Base-by-base conservation (phyloP, 2,113 vertebrate genomes). In the Stomatorhinus ivindoensis region DNA sequence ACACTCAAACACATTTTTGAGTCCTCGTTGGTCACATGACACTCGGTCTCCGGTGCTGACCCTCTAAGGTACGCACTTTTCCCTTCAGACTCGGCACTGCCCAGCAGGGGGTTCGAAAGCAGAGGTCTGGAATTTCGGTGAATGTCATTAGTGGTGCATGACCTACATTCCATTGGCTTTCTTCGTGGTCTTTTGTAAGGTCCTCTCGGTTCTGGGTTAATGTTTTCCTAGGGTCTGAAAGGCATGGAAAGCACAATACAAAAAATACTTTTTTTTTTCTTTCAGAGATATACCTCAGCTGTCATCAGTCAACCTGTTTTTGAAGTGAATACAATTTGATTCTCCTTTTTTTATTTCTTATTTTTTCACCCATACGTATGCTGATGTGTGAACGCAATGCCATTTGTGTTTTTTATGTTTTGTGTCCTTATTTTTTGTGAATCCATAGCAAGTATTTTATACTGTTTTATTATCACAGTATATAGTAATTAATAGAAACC, bases 131-230 rank as follows among this genome's bases (percentile, higher is more conserved):
- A 83, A 39, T 83, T 89, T 82, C 2, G 42, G 48, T 83, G 50
- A 73, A 83, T 83, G 35, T 84, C 73, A 55, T 83, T 89, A 51
- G 48, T 89, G 80, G 80, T 24, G 80, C 51, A n/a, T 50, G 69
- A 84, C 88, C 88, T 76, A 58, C 73, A 82, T 85, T 31, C 51
- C 48, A 61, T 42, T 51, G 27, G n/a, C 44, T 65, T 48, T 83
- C 88, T 35, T n/a, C 53, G 21, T 87, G 1, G 7, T 1, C 39
- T n/a, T 50, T 65, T 24, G 53, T 39, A 46, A 46, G 55, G 87
- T 31, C 3, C 10, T n/a, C 87, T 73, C 55, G 1, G 24, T 48
- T 21, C 42, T 73, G 21, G 47, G 46, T 73, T 48, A 73, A 31
- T 73, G 61, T 27, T 73, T 61, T 76, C 87, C 87, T 48, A 2